These are phyloP conservation scores for Acestrorhynchus altus DNA, from an alignment of 2,797 vertebrate genomes.

Conservation along the genomic window DNA sequence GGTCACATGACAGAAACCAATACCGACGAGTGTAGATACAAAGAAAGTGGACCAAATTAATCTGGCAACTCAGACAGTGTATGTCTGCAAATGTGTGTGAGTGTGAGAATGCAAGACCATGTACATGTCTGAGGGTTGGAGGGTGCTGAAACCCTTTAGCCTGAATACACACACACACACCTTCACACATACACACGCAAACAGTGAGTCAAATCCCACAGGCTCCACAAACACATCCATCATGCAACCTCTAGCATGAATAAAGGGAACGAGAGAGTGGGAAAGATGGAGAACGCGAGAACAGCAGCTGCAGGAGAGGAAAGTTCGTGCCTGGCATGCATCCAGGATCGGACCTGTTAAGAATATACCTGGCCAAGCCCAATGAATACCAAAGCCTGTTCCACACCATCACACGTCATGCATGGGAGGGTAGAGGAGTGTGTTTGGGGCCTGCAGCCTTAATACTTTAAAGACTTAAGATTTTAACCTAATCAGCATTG, in stretches of 20 bases:
- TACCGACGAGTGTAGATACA: neutral
- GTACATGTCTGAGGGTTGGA: slow-evolving; percentile 23
- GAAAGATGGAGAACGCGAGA: slow-evolving; percentile 49
- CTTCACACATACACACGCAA: slow-evolving; percentile 5
- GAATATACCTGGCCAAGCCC: slow-evolving; percentile 41
- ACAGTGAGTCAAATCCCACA: slow-evolving; percentile 3
- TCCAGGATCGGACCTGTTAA: slow-evolving; percentile 58
- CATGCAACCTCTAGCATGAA: slow-evolving; percentile 55
- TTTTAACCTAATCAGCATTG: neutral
- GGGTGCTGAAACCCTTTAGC: neutral
- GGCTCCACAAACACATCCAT: slow-evolving; percentile 36
- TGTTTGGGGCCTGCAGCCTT: neutral
- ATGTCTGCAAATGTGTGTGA: slow-evolving; percentile 13
- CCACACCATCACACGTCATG: slow-evolving; percentile 54
- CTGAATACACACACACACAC: slow-evolving; percentile 2
- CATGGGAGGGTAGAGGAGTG: neutral
- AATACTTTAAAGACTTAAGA: no score
- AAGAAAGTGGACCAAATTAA: neutral
- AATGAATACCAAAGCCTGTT: slow-evolving; percentile 57
- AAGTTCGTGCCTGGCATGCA: slow-evolving; percentile 74
- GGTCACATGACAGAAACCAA: neutral
- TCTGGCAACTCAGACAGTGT: neutral
- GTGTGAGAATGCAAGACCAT: neutral
- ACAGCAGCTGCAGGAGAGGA: neutral
- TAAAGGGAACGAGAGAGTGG: slow-evolving; percentile 16